A percentile compares a stretch with the other conserved stretches of the same genome.
phyloP scores from a whole-genome alignment of 2,113 vertebrate genomes.

The Scophthalmus maximus region DNA sequence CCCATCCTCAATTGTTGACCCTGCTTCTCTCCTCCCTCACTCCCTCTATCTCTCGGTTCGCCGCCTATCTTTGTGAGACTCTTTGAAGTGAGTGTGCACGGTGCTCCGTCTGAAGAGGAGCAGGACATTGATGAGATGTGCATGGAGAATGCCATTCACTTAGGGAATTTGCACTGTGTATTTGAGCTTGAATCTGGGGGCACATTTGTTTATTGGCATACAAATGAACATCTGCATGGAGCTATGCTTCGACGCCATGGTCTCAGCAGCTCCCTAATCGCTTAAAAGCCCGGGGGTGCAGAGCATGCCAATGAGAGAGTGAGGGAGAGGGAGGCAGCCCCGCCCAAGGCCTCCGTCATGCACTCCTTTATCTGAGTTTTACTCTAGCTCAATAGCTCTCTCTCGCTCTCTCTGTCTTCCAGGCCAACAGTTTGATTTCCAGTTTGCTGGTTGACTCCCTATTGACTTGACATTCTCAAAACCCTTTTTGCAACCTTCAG shows the following conservation, averaged over 20 bases:
- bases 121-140: constrained; percentile 67
- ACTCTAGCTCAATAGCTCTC: constrained; percentile 40
- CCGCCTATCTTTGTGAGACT: constrained; percentile 35
- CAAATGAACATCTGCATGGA: constrained; percentile 80
- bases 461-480: constrained; percentile 66
- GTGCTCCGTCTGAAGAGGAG: constrained; percentile 49
- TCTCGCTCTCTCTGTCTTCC: constrained; percentile 48
- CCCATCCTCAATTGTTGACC: constrained; percentile 4
- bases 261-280: constrained; percentile 75
- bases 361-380: constrained; percentile 65
- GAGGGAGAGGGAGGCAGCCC: constrained; percentile 40
- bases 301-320: constrained; percentile 72
- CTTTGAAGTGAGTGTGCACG: constrained; percentile 65
- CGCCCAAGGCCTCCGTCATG: constrained; percentile 68
- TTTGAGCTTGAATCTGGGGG: constrained; percentile 78
- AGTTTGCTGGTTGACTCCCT: constrained; percentile 57
- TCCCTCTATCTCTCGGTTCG: constrained; percentile 16
- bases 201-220: constrained; percentile 83
- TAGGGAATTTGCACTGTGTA: constrained; percentile 73
- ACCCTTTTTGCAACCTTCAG: constrained; percentile 49
- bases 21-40: neutral
- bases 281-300: constrained; percentile 72
- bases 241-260: constrained; percentile 73
- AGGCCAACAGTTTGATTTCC: constrained; percentile 69
- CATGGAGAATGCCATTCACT: constrained; percentile 70